These are phyloP conservation scores for Solenopsis invicta DNA, from an alignment of 1,140 invertebrate species.

Conservation along the genomic window DNA sequence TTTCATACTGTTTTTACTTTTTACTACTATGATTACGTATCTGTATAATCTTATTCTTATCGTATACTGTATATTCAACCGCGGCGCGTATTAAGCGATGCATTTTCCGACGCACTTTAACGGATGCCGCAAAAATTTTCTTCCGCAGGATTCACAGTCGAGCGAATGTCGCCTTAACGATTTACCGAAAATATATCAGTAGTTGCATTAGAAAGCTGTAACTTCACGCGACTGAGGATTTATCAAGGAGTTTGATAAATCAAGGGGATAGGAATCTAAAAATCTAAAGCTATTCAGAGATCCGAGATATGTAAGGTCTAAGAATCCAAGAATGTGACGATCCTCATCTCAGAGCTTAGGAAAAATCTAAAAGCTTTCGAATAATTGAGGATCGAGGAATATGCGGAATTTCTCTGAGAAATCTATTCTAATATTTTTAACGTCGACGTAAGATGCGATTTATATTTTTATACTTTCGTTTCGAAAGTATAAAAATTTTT, in stretches of 20 bases:
- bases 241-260: background rate
- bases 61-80: slow-evolving; percentile 71
- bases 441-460: background rate
- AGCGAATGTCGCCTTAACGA: background rate
- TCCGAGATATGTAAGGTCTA: background rate
- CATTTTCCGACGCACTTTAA: slow-evolving; percentile 31
- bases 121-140: background rate
- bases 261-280: background rate
- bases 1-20: slow-evolving; percentile 85
- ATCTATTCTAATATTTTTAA: background rate
- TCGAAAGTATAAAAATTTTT: background rate
- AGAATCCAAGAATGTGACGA: slow-evolving; percentile 1
- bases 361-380: background rate
- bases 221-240: background rate
- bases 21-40: slow-evolving; percentile 83
- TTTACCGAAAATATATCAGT: background rate
- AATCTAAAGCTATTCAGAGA: background rate
- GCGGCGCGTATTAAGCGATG: slow-evolving; percentile 26
- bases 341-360: background rate
- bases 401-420: background rate
- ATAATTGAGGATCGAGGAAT: background rate
- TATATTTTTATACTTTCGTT: background rate
- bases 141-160: slow-evolving; percentile 23
- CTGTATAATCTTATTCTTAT: slow-evolving; percentile 80
- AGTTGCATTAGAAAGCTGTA: background rate